These are phyloP conservation scores for Numida meleagris DNA, from an alignment of 2,113 vertebrate genomes.

Conservation along the genomic window DNA sequence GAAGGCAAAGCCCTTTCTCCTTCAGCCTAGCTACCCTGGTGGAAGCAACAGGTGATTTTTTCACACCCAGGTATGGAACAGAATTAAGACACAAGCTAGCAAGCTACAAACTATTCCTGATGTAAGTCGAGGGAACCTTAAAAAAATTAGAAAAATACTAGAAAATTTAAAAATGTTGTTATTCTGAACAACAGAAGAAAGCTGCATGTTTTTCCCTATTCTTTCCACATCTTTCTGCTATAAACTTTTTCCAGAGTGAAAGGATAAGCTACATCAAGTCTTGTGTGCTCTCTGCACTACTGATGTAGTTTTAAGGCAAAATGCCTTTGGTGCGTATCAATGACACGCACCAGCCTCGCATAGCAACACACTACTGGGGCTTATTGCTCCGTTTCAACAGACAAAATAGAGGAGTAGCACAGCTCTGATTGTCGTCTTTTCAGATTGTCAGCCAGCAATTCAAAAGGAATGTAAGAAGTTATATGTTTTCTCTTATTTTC, in stretches of 20 bases:
- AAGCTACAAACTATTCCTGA: constrained; percentile 9
- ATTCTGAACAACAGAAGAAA: neutral
- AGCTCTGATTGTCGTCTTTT: constrained; percentile 37
- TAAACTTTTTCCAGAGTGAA: neutral
- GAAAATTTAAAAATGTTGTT: neutral
- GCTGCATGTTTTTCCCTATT: constrained; percentile 16
- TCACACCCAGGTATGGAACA: neutral
- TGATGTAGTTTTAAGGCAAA: neutral
- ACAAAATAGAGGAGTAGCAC: neutral
- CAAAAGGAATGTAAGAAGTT: constrained; percentile 47
- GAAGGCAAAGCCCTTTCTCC: neutral
- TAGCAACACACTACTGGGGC: neutral
- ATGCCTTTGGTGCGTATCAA: constrained; percentile 1
- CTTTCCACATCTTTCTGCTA: constrained; percentile 12
- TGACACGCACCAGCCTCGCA: neutral
- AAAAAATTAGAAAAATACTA: constrained; percentile 2
- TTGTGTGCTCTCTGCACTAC: neutral
- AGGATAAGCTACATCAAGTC: constrained; percentile 18
- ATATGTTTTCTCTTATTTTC: neutral
- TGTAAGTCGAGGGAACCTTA: neutral
- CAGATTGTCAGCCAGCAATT: constrained; percentile 28
- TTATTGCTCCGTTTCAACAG: constrained; percentile 26
- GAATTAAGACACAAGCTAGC: neutral
- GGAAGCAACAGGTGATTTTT: neutral
- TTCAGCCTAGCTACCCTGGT: constrained; percentile 8